Base-by-base conservation (phyloP, 1,140 invertebrate species). In the Pararge aegeria region DNA sequence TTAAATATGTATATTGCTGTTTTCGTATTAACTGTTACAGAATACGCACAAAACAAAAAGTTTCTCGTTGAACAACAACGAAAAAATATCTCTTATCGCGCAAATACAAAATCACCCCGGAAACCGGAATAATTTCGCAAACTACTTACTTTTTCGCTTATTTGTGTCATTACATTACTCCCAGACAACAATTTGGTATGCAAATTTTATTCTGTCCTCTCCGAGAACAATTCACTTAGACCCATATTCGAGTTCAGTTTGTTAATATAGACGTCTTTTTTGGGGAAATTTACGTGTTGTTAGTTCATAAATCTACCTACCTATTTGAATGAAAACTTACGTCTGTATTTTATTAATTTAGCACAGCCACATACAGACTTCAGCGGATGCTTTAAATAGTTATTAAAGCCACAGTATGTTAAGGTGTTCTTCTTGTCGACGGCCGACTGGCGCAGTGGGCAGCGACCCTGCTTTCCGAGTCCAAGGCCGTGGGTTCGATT, bases 121-220 rank as follows among this genome's bases (percentile, higher is more conserved):
- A 53, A 58, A 24, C 42, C 12, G 42, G 24, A 61, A 50, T 58
- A 61, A 61, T 55, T 56, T 60, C 29, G 44, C 42, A 58, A 66
- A 55, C 59, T 37, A 54, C 52, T 40, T 1, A 30, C 29, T 58
- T 57, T 53, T 54, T 51, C 29, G 37, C 54, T 30, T 27, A 59
- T 48, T 67, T 55, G 48, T 52, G 55, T 67, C 60, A 67, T 59
- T 46, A 46, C 21, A 56, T 55, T 59, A 58, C 55, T 51, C 54
- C 13, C 30, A 51, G 30, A 65, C 30, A 53, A 55, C 50, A 58
- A 21, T 50, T 66, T 57, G 21, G 54, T 52, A 66, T 57, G 55
- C 54, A 66, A 57, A 63, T 55, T 48, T 27, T 54, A 61, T 61
- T 55, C 2, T 19, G 18, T 21, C 38, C 21, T 46, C 42, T 46